Evolutionary conservation across 2,888 invertebrate species (phyloP), one percentile per base, ranked within the genome.

Genomic region (Stenoptilia bipunctidactyla): DNA sequence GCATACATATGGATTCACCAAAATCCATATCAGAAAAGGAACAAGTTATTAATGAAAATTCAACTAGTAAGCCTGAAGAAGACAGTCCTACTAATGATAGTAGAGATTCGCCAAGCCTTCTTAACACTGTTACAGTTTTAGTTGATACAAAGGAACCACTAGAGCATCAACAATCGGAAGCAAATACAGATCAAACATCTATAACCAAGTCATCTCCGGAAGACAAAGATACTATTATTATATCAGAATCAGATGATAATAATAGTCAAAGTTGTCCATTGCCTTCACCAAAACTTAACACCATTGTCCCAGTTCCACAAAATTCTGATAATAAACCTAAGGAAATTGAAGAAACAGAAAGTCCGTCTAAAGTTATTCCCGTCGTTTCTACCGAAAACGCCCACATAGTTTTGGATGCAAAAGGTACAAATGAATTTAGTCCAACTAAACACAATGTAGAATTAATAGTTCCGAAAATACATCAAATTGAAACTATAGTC

Each of bases 221-320:
- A 45, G 85, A 85, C 43, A 77, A 76, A 55, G 85, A 80, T 40
- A 80, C 79, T 1, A 77, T 85, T 15, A 60, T 80, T 9, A 83
- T 84, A 55, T 80, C 82, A 0, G 82, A 84, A 52, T 83, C 82
- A 10, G 83, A 83, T 54, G 77, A 84, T 45, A 82, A 79, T 50
- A 72, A 84, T 53, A 75, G 86, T 56, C 75, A 84, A 49, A 82
- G 82, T 52, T 80, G 83, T 50, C 82, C 82, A 1, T 48, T 82
- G 15, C 82, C 82, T n/a, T 79, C 82, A 2, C 83, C 82, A 0
- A 75, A 76, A 54, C 69, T 64, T 13, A 66, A 66, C 39, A 51
- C 54, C 10, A 55, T 70, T 34, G 59, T 57, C 13, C 76, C 72
- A 12, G 60, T 66, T 6, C 56, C 51, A 36, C 61, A 61, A 27